These are phyloP conservation scores for Brachirus orientalis DNA, from an alignment of 2,113 vertebrate species.

Conservation along the genomic window DNA sequence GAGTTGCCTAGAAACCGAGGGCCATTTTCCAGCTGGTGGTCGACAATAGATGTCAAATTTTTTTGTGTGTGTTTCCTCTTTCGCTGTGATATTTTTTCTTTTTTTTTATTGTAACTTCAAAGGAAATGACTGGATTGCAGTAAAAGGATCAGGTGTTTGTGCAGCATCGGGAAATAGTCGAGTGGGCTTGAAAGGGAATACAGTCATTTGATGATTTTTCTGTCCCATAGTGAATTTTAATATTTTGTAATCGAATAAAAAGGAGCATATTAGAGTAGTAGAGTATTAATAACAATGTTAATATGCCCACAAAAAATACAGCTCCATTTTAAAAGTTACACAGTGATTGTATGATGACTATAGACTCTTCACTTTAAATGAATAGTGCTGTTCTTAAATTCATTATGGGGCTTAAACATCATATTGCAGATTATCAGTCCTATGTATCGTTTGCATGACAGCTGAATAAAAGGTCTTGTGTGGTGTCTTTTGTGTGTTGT, in stretches of 20 bases:
- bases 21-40: slow-evolving; percentile 57
- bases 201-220: slow-evolving; percentile 16
- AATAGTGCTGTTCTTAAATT: slow-evolving; percentile 20
- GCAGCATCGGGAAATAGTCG: slow-evolving; percentile 37
- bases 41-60: slow-evolving; percentile 61
- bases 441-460: slow-evolving; percentile 9
- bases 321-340: slow-evolving; percentile 17
- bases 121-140: slow-evolving; percentile 41
- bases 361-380: slow-evolving; percentile 22
- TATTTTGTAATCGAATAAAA: slow-evolving; percentile 29
- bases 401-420: slow-evolving; percentile 4
- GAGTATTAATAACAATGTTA: slow-evolving; percentile 23
- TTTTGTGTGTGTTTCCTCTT: slow-evolving; percentile 45
- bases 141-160: slow-evolving; percentile 41
- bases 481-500: background rate
- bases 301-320: slow-evolving; percentile 1
- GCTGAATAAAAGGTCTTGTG: too few species aligned
- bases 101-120: slow-evolving; percentile 41
- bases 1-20: slow-evolving; percentile 71
- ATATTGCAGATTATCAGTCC: slow-evolving; percentile 4
- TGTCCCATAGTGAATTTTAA: slow-evolving; percentile 8
- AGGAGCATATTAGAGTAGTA: too few species aligned
- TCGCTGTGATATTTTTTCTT: slow-evolving; percentile 41
- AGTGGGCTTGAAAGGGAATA: slow-evolving; percentile 25
- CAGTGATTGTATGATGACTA: background rate